Evolutionary conservation across 2,888 invertebrate genomes (phyloP).

Genomic region (Drosophila setosimentum): DNA sequence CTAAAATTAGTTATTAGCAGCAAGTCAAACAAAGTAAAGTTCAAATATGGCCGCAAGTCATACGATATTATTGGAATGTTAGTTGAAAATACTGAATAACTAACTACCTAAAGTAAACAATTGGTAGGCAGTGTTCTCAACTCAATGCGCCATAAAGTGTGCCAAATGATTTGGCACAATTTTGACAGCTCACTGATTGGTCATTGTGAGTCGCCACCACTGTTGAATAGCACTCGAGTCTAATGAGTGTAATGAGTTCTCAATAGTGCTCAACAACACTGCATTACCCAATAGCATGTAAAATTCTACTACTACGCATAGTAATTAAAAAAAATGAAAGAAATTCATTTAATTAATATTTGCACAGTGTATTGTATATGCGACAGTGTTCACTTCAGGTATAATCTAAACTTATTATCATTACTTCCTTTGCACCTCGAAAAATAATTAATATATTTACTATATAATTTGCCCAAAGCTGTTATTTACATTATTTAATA

Average conservation of each 20-base stretch:
- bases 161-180: slow-evolving; percentile 24
- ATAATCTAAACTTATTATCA: background rate
- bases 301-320: no score
- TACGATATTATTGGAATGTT: slow-evolving; percentile 10
- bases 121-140: background rate
- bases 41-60: slow-evolving; percentile 10
- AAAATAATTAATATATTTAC: background rate
- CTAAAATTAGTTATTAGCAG: slow-evolving; percentile 5
- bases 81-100: background rate
- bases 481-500: slow-evolving; percentile 17
- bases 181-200: slow-evolving; percentile 29
- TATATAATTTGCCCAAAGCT: slow-evolving; percentile 8
- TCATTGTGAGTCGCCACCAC: slow-evolving; percentile 23
- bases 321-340: background rate
- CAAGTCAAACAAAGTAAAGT: slow-evolving; percentile 33
- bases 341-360: background rate
- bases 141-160: background rate
- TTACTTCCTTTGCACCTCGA: background rate
- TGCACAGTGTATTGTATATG: background rate
- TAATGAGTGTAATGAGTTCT: slow-evolving; percentile 20
- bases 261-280: slow-evolving; percentile 7
- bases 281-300: background rate
- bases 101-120: background rate
- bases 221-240: slow-evolving; percentile 4
- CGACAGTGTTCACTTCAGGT: background rate